phyloP scores from a whole-genome alignment of 2,113 vertebrate species.

The Chaetodon auriga region DNA sequence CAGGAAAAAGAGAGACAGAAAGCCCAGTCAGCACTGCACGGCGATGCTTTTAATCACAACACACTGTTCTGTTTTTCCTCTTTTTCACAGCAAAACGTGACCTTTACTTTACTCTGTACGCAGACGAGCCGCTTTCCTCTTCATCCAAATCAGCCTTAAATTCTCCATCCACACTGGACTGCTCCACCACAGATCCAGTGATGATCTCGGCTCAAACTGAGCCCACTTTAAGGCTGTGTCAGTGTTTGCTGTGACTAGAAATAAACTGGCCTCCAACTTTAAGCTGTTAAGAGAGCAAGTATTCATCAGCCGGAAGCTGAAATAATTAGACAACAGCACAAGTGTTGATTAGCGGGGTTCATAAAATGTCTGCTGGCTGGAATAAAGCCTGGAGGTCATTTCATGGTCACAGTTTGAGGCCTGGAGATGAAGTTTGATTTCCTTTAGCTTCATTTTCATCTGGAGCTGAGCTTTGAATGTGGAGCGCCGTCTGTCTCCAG shows the following conservation, averaged over 20 bases:
- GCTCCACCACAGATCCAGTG: background rate
- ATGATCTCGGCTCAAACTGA: background rate
- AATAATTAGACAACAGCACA: background rate
- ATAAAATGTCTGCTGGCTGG: background rate
- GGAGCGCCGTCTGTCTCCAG: slow-evolving; percentile 2
- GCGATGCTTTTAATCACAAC: slow-evolving; percentile 88
- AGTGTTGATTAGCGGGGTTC: background rate
- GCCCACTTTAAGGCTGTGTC: slow-evolving; percentile 15
- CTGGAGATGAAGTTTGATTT: slow-evolving; percentile 33
- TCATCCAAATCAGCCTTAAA: background rate
- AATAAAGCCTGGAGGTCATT: slow-evolving; percentile 52
- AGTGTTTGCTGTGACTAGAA: slow-evolving; percentile 2
- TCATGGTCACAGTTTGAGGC: slow-evolving; percentile 56
- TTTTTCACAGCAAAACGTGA: slow-evolving; percentile 55
- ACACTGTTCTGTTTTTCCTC: slow-evolving; percentile 61
- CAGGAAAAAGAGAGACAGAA: slow-evolving; percentile 74
- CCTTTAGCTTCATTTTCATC: no score
- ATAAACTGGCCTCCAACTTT: slow-evolving; percentile 30
- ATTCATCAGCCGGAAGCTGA: slow-evolving; percentile 1
- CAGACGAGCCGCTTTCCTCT: background rate
- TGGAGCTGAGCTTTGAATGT: background rate
- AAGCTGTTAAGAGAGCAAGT: background rate
- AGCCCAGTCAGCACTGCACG: slow-evolving; percentile 89
- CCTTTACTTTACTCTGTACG: slow-evolving; percentile 47
- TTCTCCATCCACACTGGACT: background rate